Conservation (phyloP, 1,140 invertebrate species). For the Protaetia brevitarsis region DNA sequence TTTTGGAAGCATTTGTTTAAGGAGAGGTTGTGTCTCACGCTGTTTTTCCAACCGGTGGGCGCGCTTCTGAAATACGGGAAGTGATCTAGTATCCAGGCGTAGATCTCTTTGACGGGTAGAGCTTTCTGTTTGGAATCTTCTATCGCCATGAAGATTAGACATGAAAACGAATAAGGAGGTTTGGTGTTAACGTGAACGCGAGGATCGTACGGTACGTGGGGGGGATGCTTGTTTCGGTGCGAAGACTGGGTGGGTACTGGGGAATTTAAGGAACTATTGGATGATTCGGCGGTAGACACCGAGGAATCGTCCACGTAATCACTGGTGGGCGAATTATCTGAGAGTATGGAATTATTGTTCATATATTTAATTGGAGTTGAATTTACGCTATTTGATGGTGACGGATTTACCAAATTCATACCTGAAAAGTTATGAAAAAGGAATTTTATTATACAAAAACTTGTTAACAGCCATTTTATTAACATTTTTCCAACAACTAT, state of each 20-base stretch:
- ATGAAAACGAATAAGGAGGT: constrained; percentile 92
- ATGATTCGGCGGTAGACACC: constrained; percentile 44
- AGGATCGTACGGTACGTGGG: constrained; percentile 71
- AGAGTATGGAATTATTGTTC: constrained; percentile 30
- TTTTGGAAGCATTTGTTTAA: constrained; percentile 97
- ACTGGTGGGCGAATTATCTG: constrained; percentile 47
- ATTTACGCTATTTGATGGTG: constrained; percentile 42
- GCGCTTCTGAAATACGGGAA: constrained; percentile 97
- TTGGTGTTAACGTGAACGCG: constrained; percentile 81
- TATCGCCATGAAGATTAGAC: constrained; percentile 96
- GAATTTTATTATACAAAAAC: too few species aligned
- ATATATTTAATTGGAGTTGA: constrained; percentile 43
- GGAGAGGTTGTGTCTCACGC: constrained; percentile 91
- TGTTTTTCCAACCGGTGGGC: constrained; percentile 97
- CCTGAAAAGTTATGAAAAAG: constrained; percentile 31
- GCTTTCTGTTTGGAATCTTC: constrained; percentile 87
- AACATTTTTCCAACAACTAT: too few species aligned
- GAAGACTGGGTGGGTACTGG: constrained; percentile 32
- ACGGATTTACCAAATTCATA: constrained; percentile 46
- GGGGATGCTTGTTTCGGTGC: constrained; percentile 63
- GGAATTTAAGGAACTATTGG: constrained; percentile 44
- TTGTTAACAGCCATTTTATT: too few species aligned
- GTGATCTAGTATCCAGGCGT: constrained; percentile 95
- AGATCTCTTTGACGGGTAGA: constrained; percentile 93
- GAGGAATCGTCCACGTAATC: constrained; percentile 50